A percentile compares a stretch with the other conserved stretches of the same genome.
Conservation (phyloP, 2,797 vertebrate genomes). For the Coregonus ussuriensis region DNA sequence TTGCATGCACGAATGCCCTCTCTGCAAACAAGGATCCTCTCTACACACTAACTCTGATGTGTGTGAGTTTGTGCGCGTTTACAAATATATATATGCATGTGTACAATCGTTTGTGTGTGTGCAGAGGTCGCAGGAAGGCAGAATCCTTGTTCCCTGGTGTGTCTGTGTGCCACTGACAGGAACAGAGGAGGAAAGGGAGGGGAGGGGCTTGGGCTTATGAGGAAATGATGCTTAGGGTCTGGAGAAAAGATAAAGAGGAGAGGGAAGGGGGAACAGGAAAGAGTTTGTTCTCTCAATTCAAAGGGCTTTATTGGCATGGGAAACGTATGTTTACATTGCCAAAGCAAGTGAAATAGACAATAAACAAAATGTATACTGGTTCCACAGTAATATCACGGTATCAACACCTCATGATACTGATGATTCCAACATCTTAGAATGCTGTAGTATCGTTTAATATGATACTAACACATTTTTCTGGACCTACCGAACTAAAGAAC, state of each 20-base stretch:
- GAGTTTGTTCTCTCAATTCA: no score
- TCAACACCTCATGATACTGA: no score
- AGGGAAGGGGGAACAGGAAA: not conserved
- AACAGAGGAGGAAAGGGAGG: not conserved
- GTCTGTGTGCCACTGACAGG: slow-evolving; percentile 14
- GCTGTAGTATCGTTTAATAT: no score
- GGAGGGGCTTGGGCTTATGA: slow-evolving; percentile 24
- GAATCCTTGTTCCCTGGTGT: slow-evolving; percentile 12
- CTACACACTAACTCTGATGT: slow-evolving; percentile 22
- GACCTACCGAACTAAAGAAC: no score
- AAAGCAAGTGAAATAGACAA: no score
- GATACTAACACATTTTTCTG: no score
- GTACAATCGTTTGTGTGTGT: slow-evolving; percentile 8
- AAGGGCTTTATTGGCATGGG: no score
- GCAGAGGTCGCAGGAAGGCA: not conserved
- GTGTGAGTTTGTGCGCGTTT: not conserved
- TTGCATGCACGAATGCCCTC: slow-evolving; percentile 15
- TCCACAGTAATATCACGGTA: no score
- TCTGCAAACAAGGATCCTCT: slow-evolving; percentile 48
- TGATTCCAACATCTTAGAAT: no score
- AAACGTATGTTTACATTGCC: no score
- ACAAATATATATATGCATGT: slow-evolving; percentile 25
- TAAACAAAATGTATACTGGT: no score
- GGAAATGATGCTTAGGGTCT: slow-evolving; percentile 65
- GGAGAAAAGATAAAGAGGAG: slow-evolving; percentile 65